Conservation (phyloP, 1,140 invertebrate species). For the Eueides isabella region DNA sequence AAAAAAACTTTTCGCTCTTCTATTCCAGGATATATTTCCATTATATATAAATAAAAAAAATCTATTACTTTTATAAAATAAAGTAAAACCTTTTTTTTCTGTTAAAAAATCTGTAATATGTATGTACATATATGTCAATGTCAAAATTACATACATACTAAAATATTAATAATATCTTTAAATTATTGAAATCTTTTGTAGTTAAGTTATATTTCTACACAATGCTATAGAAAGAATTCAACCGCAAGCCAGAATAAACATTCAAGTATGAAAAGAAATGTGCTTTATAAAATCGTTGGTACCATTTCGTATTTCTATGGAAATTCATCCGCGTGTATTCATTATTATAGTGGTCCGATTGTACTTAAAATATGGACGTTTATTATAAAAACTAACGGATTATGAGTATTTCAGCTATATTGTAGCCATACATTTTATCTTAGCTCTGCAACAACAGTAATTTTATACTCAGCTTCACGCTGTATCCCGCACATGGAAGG, state of each 20-base stretch:
- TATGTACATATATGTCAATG: background rate
- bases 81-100: background rate
- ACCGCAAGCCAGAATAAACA: background rate
- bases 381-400: background rate
- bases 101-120: too few relatives aligned
- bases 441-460: too few relatives aligned
- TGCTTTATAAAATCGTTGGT: conserved; percentile 18
- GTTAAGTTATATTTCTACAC: background rate
- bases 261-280: conserved; percentile 5
- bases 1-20: too few relatives aligned
- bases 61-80: too few relatives aligned
- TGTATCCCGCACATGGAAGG: too few relatives aligned
- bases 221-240: background rate
- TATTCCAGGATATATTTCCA: too few relatives aligned
- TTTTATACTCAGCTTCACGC: too few relatives aligned
- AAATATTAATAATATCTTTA: background rate
- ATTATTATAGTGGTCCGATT: background rate
- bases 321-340: background rate
- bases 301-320: background rate
- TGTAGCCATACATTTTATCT: too few relatives aligned
- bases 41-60: too few relatives aligned
- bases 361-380: background rate
- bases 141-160: conserved; percentile 1
- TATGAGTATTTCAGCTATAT: too few relatives aligned
- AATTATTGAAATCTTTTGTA: background rate